Base-by-base conservation (phyloP, 2,888 invertebrate genomes). In the Hyles lineata region DNA sequence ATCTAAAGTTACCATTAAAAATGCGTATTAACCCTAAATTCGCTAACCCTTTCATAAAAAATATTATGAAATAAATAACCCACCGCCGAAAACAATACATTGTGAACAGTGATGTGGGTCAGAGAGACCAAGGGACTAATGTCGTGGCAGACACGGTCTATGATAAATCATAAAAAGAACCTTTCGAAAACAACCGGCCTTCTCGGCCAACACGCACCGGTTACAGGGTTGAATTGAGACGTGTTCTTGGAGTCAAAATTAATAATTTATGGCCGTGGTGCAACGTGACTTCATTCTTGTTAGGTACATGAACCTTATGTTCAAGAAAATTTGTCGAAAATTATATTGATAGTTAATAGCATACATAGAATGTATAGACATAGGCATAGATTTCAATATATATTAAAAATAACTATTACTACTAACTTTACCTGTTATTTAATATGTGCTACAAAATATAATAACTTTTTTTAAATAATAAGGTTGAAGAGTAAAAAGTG, bases 151-250 rank as follows among this genome's bases (percentile, higher is more conserved):
- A 76, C 80, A 80, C 55, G 75, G 43, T 52, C 43, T 9, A 73
- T 74, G 73, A 83, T 82, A 82, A 82, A 82, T 82, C 83, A 81
- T 82, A 80, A 74, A 55, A 79, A 76, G 77, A 75, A 43, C 60
- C 76, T 73, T 76, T 78, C 74, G 74, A 60, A 55, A 25, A 43
- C 71, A 72, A 71, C 74, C 72, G 71, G 71, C 70, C 70, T 69
- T 75, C 73, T 71, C 43, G 70, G 70, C 67, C 67, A 43, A 67
- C 50, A 67, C 67, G 50, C 67, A 67, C 67, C 67, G 67, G 43
- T 50, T 23, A 17, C 67, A 67, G 67, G 50, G 43, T 23, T 50
- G 67, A 7, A 67, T 67, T 50, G 17, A 23, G 50, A 7, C 1
- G 15, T 67, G 0, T 17, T 23, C 11, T 15, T 15, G 15, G 25